A percentile compares a stretch with the other conserved stretches of the same genome.
Conservation (phyloP, 1,140 invertebrate species). For the Sitophilus oryzae region DNA sequence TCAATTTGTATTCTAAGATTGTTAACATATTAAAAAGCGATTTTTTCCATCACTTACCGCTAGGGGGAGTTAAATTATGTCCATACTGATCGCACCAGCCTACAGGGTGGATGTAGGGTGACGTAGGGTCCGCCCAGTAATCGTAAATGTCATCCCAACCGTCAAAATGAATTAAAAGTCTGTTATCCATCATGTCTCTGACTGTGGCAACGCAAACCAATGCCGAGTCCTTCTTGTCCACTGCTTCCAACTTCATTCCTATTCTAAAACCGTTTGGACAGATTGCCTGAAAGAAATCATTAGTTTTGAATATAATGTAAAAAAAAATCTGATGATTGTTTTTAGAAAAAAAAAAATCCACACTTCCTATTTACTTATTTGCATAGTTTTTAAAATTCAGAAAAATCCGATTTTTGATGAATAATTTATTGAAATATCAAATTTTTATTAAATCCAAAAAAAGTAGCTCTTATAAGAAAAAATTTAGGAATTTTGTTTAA, state of each 20-base stretch:
- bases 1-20: too few species aligned
- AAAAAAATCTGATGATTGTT: too few species aligned
- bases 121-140: slow-evolving; percentile 85
- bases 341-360: too few species aligned
- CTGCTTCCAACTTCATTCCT: slow-evolving; percentile 93
- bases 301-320: too few species aligned
- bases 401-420: too few species aligned
- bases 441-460: too few species aligned
- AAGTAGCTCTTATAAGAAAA: too few species aligned
- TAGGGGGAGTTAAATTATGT: slow-evolving; percentile 76
- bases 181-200: slow-evolving; percentile 73
- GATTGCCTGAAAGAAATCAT: slow-evolving; percentile 56
- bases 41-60: slow-evolving; percentile 62
- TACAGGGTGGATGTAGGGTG: slow-evolving; percentile 89
- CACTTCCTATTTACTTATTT: too few species aligned
- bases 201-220: slow-evolving; percentile 86
- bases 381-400: too few species aligned
- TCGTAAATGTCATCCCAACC: slow-evolving; percentile 92
- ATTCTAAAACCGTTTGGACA: slow-evolving; percentile 72
- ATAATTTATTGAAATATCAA: too few species aligned
- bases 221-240: slow-evolving; percentile 83
- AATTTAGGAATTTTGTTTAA: too few species aligned
- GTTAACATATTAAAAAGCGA: too few species aligned
- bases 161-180: slow-evolving; percentile 90
- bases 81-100: slow-evolving; percentile 86